These are phyloP conservation scores for Cyphomyrus discorhynchus DNA, from an alignment of 2,113 vertebrate species.

Conservation along the genomic window DNA sequence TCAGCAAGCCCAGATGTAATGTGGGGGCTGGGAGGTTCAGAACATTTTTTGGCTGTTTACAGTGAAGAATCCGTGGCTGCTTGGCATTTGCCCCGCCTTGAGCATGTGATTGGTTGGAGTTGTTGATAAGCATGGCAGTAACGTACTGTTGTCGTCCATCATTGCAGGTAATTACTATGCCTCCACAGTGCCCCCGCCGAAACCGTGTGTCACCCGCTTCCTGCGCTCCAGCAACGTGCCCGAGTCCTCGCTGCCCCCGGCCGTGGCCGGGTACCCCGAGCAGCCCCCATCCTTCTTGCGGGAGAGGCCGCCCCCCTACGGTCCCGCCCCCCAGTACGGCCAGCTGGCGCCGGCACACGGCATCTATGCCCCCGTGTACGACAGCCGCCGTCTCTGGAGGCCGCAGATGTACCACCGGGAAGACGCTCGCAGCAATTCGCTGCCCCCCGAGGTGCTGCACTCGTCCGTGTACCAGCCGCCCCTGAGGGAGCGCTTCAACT, in stretches of 20 bases:
- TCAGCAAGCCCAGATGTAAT: background rate
- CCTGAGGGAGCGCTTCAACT: conserved; percentile 88
- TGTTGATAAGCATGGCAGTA: background rate
- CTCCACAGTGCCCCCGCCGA: conserved; percentile 74
- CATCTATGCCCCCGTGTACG: conserved; percentile 87
- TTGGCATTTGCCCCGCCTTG: background rate
- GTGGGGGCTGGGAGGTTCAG: background rate
- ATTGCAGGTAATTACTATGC: conserved; percentile 74
- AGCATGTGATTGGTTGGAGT: background rate
- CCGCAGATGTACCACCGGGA: conserved; percentile 90
- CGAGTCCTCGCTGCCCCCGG: conserved; percentile 78
- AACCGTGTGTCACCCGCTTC: conserved; percentile 80
- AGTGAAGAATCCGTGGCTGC: background rate
- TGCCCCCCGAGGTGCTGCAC: conserved; percentile 89
- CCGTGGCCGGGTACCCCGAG: conserved; percentile 72
- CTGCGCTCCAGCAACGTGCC: conserved; percentile 78
- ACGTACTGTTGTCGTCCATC: conserved; percentile 34
- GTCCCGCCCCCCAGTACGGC: conserved; percentile 71
- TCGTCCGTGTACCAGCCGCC: conserved; percentile 84
- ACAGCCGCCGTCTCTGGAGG: conserved; percentile 90
- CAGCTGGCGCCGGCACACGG: conserved; percentile 74
- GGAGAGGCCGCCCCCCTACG: conserved; percentile 73
- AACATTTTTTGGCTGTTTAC: background rate
- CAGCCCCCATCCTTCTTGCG: conserved; percentile 70
- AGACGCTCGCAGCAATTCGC: conserved; percentile 88